Evolutionary conservation across 2,797 vertebrate genomes (phyloP), one percentile per base, ranked within the genome.

Genomic region (Diplodus sargus): DNA sequence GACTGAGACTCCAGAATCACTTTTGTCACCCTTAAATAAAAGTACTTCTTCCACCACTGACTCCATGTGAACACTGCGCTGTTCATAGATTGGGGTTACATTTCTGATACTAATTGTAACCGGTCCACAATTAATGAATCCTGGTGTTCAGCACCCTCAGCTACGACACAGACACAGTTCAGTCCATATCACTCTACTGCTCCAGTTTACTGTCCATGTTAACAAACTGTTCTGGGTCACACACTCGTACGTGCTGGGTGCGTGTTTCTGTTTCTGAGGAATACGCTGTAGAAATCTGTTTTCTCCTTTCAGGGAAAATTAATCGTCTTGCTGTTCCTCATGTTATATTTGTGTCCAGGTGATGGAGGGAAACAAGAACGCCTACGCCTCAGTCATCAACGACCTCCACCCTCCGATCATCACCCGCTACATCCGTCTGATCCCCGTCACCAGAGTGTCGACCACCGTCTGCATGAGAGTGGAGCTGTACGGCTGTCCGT

Each of bases 401-500:
- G 97, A 98, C 78, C 95, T 98, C 0, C 95, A 95, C 47, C 97
- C 97, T 0, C 96, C 97, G 0, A 91, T 97, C 69, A 95, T 98
- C 65, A 94, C 96, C 0, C 97, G 96, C 4, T 95, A 95, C 30
- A 74, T 98, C 73, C 94, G 97, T 0, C 90, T 98, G 6, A 96
- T 98, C 72, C 97, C 97, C 0, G 94, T 97, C 90, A 97, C 96
- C 0, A 90, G 78, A 62, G 86, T 94, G 47, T 91, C 95, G 0
- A 95, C 95, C 92, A 96, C 96, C 0, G 96, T 98, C 22, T 98
- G 97, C 82, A 97, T 98, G 97, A 92, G 97, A 25, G 93, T 97
- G 82, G 97, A 98, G 93, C 94, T 98, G 64, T 98, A 97, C 2
- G 97, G 97, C 87, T 98, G 97, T 9, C 73, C 90, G 0, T 98